Evolutionary conservation across 2,113 vertebrate species (phyloP).

Genomic region (Nanger granti): DNA sequence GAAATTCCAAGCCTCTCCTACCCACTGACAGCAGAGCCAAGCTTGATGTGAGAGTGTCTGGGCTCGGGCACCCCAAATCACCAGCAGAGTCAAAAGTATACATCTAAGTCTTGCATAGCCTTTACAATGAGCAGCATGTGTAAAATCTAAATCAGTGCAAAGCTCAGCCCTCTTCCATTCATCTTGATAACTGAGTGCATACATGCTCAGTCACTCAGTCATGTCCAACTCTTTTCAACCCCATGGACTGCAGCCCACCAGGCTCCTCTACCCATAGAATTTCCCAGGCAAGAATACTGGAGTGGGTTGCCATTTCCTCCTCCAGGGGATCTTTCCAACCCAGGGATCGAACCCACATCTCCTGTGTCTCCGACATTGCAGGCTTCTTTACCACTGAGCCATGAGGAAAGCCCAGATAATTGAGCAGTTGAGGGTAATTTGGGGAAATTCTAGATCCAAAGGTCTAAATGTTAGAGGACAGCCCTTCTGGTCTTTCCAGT

Average conservation of each 20-base stretch:
- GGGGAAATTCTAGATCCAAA: not conserved
- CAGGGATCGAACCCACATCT: not conserved
- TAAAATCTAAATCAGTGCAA: not conserved
- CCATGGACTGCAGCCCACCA: not conserved
- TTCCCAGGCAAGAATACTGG: not conserved
- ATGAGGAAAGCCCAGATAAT: not conserved
- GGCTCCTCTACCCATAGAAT: not conserved
- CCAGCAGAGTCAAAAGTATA: rapidly evolving
- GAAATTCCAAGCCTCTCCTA: not conserved
- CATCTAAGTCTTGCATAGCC: not conserved
- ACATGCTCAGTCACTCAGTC: not conserved
- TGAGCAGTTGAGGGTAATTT: not conserved
- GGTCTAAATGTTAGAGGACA: not conserved
- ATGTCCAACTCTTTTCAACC: not conserved
- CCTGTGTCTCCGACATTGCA: not conserved
- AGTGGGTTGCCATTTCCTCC: not conserved
- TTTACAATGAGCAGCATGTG: not conserved
- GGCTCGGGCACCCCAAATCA: not conserved
- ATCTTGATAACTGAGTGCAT: not conserved
- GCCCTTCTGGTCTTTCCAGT: not conserved
- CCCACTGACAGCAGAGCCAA: not conserved
- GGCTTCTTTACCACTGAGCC: not conserved
- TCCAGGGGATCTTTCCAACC: not conserved
- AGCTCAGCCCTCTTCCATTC: not conserved
- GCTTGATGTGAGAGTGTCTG: not conserved